phyloP scores from a whole-genome alignment of 2,888 invertebrate species.

The Mylabris sibirica region DNA sequence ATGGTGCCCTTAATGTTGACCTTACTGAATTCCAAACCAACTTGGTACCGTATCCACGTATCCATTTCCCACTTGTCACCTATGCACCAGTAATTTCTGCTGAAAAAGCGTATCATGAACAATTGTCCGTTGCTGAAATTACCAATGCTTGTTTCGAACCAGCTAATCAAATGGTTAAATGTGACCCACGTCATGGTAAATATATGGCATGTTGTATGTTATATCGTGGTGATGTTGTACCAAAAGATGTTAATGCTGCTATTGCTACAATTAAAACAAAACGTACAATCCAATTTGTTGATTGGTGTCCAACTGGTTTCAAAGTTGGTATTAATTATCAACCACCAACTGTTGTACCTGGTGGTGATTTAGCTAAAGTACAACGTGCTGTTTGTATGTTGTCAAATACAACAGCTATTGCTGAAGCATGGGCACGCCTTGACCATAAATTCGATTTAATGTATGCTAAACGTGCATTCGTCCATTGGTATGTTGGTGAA shows the following conservation, averaged over 20 bases:
- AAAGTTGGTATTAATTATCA: conserved; percentile 90
- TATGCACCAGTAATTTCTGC: conserved; percentile 94
- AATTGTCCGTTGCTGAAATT: conserved; percentile 88
- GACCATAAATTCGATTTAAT: conserved; percentile 96
- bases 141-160: conserved; percentile 96
- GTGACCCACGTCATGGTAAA: conserved; percentile 88
- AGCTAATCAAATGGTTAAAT: conserved; percentile 92
- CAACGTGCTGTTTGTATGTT: conserved; percentile 98
- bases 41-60: conserved; percentile 92
- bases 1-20: conserved; percentile 92
- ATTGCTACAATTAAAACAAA: conserved; percentile 96
- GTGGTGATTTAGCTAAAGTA: conserved; percentile 91
- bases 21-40: conserved; percentile 94
- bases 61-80: conserved; percentile 92
- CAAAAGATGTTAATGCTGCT: conserved; percentile 89
- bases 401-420: conserved; percentile 95
- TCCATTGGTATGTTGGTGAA: conserved; percentile 93
- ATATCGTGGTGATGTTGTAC: conserved; percentile 65
- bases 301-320: conserved; percentile 86
- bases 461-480: conserved; percentile 95
- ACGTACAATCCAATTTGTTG: conserved; percentile 87
- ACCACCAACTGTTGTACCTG: conserved; percentile 83
- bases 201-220: conserved; percentile 96
- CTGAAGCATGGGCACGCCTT: conserved; percentile 93
- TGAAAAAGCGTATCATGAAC: conserved; percentile 93